Conservation (phyloP, 1,140 invertebrate genomes). For the Trachelipus rathkii region DNA sequence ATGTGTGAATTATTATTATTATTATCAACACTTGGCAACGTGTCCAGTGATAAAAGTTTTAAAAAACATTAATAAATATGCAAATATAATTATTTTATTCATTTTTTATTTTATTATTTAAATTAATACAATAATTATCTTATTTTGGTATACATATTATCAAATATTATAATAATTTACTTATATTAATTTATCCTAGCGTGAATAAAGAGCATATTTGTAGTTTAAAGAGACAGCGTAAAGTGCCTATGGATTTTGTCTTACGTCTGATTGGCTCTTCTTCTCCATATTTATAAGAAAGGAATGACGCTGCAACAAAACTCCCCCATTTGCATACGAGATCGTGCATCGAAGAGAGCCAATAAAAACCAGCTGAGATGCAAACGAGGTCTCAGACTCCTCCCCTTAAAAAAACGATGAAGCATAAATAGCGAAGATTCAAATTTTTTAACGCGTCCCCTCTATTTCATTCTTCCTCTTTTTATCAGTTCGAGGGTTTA, state of each 20-base stretch:
- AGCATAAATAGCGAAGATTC: neutral
- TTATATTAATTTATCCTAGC: too few species aligned
- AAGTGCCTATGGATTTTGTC: neutral
- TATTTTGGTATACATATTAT: too few species aligned
- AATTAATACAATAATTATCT: too few species aligned
- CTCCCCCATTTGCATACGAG: neutral
- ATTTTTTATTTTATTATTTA: too few species aligned
- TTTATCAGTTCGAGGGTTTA: slow-evolving; percentile 10
- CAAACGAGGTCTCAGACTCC: neutral
- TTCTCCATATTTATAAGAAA: neutral
- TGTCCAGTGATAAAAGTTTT: too few species aligned
- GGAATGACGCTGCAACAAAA: neutral
- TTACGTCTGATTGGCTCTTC: neutral
- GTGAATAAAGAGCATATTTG: too few species aligned
- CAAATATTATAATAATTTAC: too few species aligned
- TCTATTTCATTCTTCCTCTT: slow-evolving; percentile 8
- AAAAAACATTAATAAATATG: too few species aligned
- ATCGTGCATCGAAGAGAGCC: slow-evolving; percentile 1
- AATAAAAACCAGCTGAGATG: slow-evolving; percentile 2
- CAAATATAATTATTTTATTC: too few species aligned
- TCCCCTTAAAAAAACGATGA: slow-evolving; percentile 2
- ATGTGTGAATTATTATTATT: too few species aligned
- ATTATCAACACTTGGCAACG: too few species aligned
- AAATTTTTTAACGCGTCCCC: slow-evolving; percentile 3
- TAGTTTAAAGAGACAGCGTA: too few species aligned